A percentile compares a stretch with the other conserved stretches of the same genome.
phyloP scores from a whole-genome alignment of 2,888 invertebrate species.

The Calameuta filiformis region DNA sequence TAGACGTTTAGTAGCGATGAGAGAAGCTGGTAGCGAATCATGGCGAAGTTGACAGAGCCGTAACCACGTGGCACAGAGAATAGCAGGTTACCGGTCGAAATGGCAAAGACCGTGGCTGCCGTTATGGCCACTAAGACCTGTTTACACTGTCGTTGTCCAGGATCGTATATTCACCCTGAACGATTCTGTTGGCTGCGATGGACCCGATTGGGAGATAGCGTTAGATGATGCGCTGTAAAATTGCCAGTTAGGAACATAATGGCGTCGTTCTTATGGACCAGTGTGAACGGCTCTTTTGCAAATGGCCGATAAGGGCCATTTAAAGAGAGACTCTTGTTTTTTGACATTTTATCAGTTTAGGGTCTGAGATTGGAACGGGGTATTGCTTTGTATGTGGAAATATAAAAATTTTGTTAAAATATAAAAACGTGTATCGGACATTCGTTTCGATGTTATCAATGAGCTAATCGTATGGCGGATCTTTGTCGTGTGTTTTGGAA shows the following conservation, averaged over 20 bases:
- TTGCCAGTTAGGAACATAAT: neutral
- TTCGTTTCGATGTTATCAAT: too few species aligned
- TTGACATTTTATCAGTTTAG: too few species aligned
- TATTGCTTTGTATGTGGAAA: too few species aligned
- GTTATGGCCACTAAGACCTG: conserved; percentile 54
- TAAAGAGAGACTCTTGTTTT: too few species aligned
- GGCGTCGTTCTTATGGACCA: neutral
- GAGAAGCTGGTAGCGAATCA: conserved; percentile 39
- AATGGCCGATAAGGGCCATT: too few species aligned
- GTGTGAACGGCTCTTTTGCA: too few species aligned
- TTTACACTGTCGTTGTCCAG: conserved; percentile 48
- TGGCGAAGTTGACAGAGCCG: conserved; percentile 52
- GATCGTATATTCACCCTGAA: conserved; percentile 7
- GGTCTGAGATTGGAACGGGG: too few species aligned
- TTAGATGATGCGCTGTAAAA: conserved; percentile 19
- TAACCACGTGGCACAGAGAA: conserved; percentile 46
- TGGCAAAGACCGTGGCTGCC: conserved; percentile 25
- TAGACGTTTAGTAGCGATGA: too few species aligned
- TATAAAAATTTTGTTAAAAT: too few species aligned
- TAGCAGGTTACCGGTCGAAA: conserved; percentile 46
- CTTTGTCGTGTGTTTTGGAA: too few species aligned
- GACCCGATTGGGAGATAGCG: conserved; percentile 20
- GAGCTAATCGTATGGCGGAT: too few species aligned
- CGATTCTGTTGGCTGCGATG: conserved; percentile 2
- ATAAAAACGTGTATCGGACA: too few species aligned